Base-by-base conservation (phyloP, 2,888 invertebrate genomes). In the Ochropacha duplaris region DNA sequence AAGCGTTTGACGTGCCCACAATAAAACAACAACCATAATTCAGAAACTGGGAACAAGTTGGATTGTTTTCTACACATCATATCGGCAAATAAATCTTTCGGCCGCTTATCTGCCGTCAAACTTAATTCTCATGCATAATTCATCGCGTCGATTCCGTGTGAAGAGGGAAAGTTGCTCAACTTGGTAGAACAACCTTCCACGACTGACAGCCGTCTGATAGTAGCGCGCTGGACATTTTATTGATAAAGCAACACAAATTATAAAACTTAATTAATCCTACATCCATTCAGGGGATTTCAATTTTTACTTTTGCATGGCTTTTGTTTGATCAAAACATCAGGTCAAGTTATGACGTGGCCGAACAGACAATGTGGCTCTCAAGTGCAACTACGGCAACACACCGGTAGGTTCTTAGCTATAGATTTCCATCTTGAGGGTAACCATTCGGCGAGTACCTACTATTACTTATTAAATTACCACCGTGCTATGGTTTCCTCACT, bases 61-160 rank as follows among this genome's bases (percentile, higher is more conserved):
- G 87, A 91, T 90, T 91, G 90, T 91, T 89, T 90, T 90, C 89
- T 88, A 84, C 89, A 90, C 90, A 88, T 91, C 91, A 91, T 91
- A 90, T 88, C 88, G 86, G 79, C 82, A 85, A 89, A 91, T 92
- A 92, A 91, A 92, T 92, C 92, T 92, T 89, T 85, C 66, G 78
- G 83, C 81, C 86, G 86, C 87, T 90, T 92, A 92, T 92, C 92
- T 89, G 81, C 79, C 88, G 88, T 90, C 90, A 90, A 91, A 91
- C 84, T 90, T 91, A 90, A 92, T 92, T 90, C 90, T 87, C 84
- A 90, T 91, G 88, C 87, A 92, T 92, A 90, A 92, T 91, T 90
- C 92, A 92, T 90, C 69, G 84, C 84, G 86, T 83, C 81, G 86
- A 86, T 86, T 79, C 78, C 81, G 81, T 76, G 82, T 78, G 85